Evolutionary conservation across 1,140 invertebrate genomes (phyloP).

Genomic region (Coptotermes formosanus): DNA sequence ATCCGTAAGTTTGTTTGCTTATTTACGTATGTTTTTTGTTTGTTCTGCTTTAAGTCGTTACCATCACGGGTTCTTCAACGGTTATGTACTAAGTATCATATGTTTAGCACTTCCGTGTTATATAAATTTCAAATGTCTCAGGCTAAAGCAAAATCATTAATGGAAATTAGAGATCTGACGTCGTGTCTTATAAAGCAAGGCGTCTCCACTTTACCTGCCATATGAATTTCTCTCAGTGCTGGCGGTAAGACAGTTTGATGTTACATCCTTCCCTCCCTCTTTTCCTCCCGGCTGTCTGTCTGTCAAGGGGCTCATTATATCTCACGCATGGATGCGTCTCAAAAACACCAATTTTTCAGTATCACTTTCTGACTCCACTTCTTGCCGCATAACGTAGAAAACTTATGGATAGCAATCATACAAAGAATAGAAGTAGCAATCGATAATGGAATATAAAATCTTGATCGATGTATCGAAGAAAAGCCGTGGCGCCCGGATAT

Average conservation of each 20-base stretch:
- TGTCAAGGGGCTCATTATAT: not conserved
- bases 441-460: not conserved
- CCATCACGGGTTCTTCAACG: too few relatives aligned
- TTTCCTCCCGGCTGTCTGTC: not conserved
- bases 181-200: not conserved
- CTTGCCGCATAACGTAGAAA: not conserved
- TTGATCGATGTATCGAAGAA: conserved; percentile 4
- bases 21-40: too few relatives aligned
- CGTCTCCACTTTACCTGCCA: not conserved
- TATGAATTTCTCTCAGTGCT: not conserved
- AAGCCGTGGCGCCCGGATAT: not conserved
- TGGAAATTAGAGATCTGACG: not conserved
- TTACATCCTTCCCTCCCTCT: not conserved
- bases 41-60: too few relatives aligned
- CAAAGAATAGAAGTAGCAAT: not conserved
- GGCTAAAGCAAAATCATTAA: not conserved
- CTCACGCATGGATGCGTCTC: not conserved
- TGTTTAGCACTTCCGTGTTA: too few relatives aligned
- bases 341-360: conserved; percentile 14
- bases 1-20: too few relatives aligned
- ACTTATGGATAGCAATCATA: not conserved
- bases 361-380: not conserved
- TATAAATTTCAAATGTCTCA: not conserved
- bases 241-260: not conserved
- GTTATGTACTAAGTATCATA: too few relatives aligned